These are phyloP conservation scores for Taeniopygia guttata DNA, from an alignment of 2,797 vertebrate genomes.

Conservation along the genomic window DNA sequence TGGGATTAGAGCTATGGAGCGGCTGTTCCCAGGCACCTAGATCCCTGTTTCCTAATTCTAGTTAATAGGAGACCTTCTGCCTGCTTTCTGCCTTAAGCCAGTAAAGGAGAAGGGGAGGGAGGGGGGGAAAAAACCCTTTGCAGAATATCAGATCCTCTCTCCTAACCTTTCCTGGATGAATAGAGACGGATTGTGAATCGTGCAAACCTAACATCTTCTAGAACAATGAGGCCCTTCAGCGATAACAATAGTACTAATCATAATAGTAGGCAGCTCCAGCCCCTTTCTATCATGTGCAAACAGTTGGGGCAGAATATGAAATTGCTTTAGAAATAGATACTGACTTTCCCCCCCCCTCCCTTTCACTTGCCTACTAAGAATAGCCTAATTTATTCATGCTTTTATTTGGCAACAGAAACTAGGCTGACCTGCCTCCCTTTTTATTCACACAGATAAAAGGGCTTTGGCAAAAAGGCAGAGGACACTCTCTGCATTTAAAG, in stretches of 20 bases:
- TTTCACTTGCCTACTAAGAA: slow-evolving; percentile 73
- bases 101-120: slow-evolving; percentile 61
- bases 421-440: slow-evolving; percentile 60
- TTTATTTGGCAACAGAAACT: slow-evolving; percentile 60
- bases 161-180: slow-evolving; percentile 65
- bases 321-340: slow-evolving; percentile 69
- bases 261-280: slow-evolving; percentile 67
- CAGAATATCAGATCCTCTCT: slow-evolving; percentile 64
- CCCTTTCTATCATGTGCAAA: slow-evolving; percentile 68
- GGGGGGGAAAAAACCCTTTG: slow-evolving; percentile 7
- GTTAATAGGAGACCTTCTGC: slow-evolving; percentile 72
- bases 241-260: slow-evolving; percentile 61
- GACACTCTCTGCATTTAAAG: slow-evolving; percentile 64
- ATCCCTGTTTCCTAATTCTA: slow-evolving; percentile 72
- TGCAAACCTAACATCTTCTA: slow-evolving; percentile 66
- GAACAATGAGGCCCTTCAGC: slow-evolving; percentile 61
- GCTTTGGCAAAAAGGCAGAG: slow-evolving; percentile 56
- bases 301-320: slow-evolving; percentile 68
- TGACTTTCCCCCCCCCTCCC: slow-evolving; percentile 17
- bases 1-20: slow-evolving; percentile 67
- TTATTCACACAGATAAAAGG: slow-evolving; percentile 60
- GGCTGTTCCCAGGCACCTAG: slow-evolving; percentile 60
- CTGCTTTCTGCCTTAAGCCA: slow-evolving; percentile 51
- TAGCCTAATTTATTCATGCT: slow-evolving; percentile 75
- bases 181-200: slow-evolving; percentile 57